Evolutionary conservation across 1,140 invertebrate genomes (phyloP).

Genomic region (Belonocnema kinseyi): DNA sequence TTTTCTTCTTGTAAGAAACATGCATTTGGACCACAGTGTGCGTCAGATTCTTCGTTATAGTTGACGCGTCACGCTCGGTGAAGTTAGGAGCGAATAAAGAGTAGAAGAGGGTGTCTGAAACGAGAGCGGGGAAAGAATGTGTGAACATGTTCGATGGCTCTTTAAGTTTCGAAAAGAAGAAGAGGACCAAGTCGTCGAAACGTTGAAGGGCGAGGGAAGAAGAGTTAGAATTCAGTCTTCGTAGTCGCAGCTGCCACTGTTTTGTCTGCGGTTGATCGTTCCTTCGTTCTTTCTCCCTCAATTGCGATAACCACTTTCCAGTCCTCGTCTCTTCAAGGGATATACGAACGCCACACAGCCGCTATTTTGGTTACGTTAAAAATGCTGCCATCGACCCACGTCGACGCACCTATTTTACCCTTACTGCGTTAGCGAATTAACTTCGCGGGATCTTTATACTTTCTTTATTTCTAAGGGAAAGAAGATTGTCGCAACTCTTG

Average conservation of each 20-base stretch:
- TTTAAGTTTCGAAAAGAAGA: conserved; percentile 33
- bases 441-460: conserved; percentile 18
- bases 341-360: conserved; percentile 45
- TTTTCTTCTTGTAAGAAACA: not conserved
- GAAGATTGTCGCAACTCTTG: not conserved
- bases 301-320: conserved; percentile 16
- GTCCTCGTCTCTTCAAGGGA: conserved; percentile 29
- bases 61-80: conserved; percentile 14
- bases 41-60: conserved; percentile 6
- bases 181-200: conserved; percentile 33
- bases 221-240: conserved; percentile 45
- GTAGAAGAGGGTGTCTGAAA: conserved; percentile 3
- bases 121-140: conserved; percentile 17
- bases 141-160: conserved; percentile 15
- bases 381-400: conserved; percentile 66
- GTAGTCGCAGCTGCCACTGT: conserved; percentile 61
- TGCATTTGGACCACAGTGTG: conserved; percentile 3
- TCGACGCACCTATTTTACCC: conserved; percentile 60
- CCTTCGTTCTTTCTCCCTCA: conserved; percentile 33
- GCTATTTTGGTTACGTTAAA: conserved; percentile 71
- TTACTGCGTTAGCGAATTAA: conserved; percentile 52
- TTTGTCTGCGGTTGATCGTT: conserved; percentile 60
- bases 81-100: conserved; percentile 29
- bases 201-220: conserved; percentile 34
- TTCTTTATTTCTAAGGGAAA: not conserved